A percentile compares a stretch with the other conserved stretches of the same genome.
Evolutionary conservation across 2,888 invertebrate genomes (phyloP).

Genomic region (Andrena fulva): DNA sequence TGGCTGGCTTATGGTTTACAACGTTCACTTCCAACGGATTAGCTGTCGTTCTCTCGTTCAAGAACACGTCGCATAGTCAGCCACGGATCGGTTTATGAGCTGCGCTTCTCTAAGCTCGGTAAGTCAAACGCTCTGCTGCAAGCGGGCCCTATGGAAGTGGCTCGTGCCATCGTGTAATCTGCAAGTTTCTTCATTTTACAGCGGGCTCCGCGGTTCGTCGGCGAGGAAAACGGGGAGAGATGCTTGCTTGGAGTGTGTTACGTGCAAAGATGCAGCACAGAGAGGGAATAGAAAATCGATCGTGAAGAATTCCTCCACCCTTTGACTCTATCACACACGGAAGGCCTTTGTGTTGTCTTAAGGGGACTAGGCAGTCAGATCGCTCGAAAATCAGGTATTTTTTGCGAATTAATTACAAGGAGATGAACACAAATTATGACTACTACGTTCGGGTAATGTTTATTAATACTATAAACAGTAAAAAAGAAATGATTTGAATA

Average conservation of each 20-base stretch:
- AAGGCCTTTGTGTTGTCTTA: background rate
- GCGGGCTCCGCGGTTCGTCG: background rate
- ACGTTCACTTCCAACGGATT: slow-evolving; percentile 25
- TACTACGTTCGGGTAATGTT: too few species aligned
- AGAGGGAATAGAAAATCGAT: background rate
- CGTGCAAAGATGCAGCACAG: background rate
- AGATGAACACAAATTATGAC: too few species aligned
- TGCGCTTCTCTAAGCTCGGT: slow-evolving; percentile 26
- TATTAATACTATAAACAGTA: too few species aligned
- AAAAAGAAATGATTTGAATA: too few species aligned
- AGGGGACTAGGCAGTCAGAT: too few species aligned
- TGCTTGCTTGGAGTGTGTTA: background rate
- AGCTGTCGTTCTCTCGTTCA: background rate
- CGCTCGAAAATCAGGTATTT: too few species aligned
- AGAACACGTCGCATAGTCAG: slow-evolving; percentile 24
- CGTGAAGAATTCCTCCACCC: background rate
- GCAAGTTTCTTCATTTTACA: background rate
- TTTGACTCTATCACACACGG: background rate
- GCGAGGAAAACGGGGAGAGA: background rate
- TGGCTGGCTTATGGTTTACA: slow-evolving; percentile 27
- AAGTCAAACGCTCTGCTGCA: slow-evolving; percentile 3
- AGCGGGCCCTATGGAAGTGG: slow-evolving; percentile 2
- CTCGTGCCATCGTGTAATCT: background rate
- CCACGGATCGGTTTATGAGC: slow-evolving; percentile 28
- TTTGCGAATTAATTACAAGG: too few species aligned